Evolutionary conservation across 2,888 invertebrate species (phyloP).

Genomic region (Exephanes ischioxanthus): DNA sequence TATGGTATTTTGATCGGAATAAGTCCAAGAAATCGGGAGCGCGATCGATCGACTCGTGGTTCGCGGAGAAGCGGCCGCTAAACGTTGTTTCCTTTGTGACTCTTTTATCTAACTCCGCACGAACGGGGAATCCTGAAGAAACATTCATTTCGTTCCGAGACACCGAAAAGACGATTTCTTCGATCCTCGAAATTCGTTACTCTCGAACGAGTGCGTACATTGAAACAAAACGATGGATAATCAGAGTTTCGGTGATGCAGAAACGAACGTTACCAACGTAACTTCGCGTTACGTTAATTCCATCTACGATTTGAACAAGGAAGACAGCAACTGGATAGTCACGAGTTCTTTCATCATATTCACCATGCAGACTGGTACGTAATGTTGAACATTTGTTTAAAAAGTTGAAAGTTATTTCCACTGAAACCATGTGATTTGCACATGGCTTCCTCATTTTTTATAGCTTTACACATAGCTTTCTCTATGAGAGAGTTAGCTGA

Average conservation of each 20-base stretch:
- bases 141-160: background rate
- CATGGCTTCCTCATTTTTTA: no score
- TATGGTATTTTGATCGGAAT: slow-evolving; percentile 34
- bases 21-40: background rate
- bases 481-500: no score
- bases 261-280: slow-evolving; percentile 72
- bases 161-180: background rate
- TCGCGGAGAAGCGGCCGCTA: background rate
- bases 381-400: background rate
- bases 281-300: slow-evolving; percentile 74
- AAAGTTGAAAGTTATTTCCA: no score
- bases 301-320: slow-evolving; percentile 89
- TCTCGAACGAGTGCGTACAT: background rate
- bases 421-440: no score
- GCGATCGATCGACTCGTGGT: slow-evolving; percentile 22
- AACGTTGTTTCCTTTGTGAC: slow-evolving; percentile 29
- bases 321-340: slow-evolving; percentile 95
- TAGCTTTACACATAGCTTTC: no score
- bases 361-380: slow-evolving; percentile 95
- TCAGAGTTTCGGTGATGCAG: slow-evolving; percentile 40
- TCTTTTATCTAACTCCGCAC: background rate
- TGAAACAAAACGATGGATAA: slow-evolving; percentile 39
- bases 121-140: background rate
- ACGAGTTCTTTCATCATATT: slow-evolving; percentile 96
- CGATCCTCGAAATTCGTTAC: background rate